Evolutionary conservation across 2,797 vertebrate species (phyloP), one percentile per base, ranked within the genome.

Genomic region (Xiphophorus birchmanni): DNA sequence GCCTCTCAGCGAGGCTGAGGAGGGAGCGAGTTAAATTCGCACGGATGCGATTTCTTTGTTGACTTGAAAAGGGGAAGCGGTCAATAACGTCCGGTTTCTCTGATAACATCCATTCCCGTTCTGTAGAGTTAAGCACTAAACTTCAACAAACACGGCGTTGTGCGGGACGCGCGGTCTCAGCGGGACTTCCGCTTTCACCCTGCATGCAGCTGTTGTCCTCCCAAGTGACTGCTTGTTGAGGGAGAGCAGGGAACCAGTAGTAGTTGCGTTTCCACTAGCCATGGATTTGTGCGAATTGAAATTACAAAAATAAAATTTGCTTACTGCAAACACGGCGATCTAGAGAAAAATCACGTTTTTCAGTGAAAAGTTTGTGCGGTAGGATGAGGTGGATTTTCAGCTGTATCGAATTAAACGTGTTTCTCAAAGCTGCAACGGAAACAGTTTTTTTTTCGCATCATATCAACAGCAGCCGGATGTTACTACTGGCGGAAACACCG

Each of bases 11-110:
- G 13, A 72, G 42, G 69, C 77, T 83, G 80, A 63, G 48, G 80
- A 63, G 54, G 58, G 67, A 81, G 80, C 78, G n/a, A 73, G 74
- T 82, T 82, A 67, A 91, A 83, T 86, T 23, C 50, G 18, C 74
- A 73, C 56, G 79, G 44, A 83, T 81, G 71, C 71, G 63, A 84
- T 86, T 84, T 82, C 60, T 80, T 79, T 90, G 86, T 86, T 86
- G 79, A 88, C 85, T 78, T 63, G 13, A 72, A 80, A 67, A 54
- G 52, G 32, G 78, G 85, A 58, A 80, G 47, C 76, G 75, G 74
- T 83, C 78, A 56, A 84, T 80, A 72, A 52, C 37, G 67, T 65
- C 50, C 50, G 32, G 45, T 45, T 80, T 79, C 60, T 69, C 18
- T 71, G 37, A 76, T 71, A 23, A 42, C 42, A 32, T 1, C 21